Conservation (phyloP, 1,140 invertebrate genomes). For the Drosophila aff. region DNA sequence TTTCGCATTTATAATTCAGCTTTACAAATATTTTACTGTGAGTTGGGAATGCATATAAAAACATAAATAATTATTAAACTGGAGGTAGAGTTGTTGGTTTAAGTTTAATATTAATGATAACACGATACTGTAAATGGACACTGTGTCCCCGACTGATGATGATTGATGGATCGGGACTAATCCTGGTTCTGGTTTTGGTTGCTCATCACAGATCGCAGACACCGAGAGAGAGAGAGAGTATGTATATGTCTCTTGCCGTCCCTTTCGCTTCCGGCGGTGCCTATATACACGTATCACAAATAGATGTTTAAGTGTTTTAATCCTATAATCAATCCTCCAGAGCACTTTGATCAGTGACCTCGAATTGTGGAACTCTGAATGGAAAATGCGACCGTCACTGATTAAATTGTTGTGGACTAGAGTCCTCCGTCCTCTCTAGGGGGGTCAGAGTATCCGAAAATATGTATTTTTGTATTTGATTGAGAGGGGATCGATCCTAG, state of each 20-base stretch:
- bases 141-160: constrained; percentile 5
- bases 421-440: not conserved
- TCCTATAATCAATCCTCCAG: constrained; percentile 8
- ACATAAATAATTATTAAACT: too few relatives aligned
- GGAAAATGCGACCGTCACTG: not conserved
- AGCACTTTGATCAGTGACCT: constrained; percentile 18
- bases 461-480: constrained; percentile 18
- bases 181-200: not conserved
- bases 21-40: too few relatives aligned
- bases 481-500: constrained; percentile 27
- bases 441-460: not conserved
- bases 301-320: not conserved
- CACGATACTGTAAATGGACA: constrained; percentile 2
- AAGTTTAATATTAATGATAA: not conserved
- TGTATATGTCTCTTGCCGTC: not conserved
- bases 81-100: not conserved
- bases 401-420: constrained; percentile 19
- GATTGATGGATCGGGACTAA: not conserved
- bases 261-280: constrained; percentile 10
- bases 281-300: not conserved
- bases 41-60: not conserved
- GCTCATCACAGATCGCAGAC: not conserved
- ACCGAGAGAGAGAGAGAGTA: not conserved
- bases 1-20: too few relatives aligned
- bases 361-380: not conserved